These are phyloP conservation scores for Enteromius fasciolatus DNA, from an alignment of 2,797 vertebrate genomes.

Conservation along the genomic window DNA sequence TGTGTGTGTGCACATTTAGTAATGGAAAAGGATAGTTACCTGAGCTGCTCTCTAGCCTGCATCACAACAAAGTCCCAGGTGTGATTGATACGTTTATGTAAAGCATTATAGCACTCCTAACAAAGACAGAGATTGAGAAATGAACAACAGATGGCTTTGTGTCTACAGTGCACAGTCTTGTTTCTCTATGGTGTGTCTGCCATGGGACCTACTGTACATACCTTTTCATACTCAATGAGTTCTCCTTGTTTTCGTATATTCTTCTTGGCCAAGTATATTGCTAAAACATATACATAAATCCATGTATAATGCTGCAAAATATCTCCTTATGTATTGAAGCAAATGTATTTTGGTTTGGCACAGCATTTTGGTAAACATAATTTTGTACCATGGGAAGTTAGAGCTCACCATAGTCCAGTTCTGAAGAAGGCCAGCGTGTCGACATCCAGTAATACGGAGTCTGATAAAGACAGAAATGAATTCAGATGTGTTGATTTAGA, in stretches of 20 bases:
- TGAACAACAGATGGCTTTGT: neutral
- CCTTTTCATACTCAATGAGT: slow-evolving; percentile 90
- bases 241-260: slow-evolving; percentile 91
- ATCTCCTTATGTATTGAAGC: neutral
- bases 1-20: slow-evolving; percentile 21
- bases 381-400: neutral
- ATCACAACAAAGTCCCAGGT: slow-evolving; percentile 96
- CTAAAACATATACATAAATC: slow-evolving; percentile 66
- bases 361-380: neutral
- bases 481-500: neutral
- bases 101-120: slow-evolving; percentile 86
- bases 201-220: slow-evolving; percentile 63
- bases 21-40: slow-evolving; percentile 71
- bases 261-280: slow-evolving; percentile 95
- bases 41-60: slow-evolving; percentile 94
- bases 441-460: slow-evolving; percentile 95
- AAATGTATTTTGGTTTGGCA: neutral
- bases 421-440: slow-evolving; percentile 87
- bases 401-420: slow-evolving; percentile 90
- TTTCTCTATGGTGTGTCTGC: neutral
- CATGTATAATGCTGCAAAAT: neutral
- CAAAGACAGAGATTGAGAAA: neutral
- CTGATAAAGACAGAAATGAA: slow-evolving; percentile 66
- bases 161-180: neutral
- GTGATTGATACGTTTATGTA: slow-evolving; percentile 92